These are phyloP conservation scores for Gorilla gorilla DNA, from an alignment of 2,113 vertebrate genomes.

Conservation along the genomic window DNA sequence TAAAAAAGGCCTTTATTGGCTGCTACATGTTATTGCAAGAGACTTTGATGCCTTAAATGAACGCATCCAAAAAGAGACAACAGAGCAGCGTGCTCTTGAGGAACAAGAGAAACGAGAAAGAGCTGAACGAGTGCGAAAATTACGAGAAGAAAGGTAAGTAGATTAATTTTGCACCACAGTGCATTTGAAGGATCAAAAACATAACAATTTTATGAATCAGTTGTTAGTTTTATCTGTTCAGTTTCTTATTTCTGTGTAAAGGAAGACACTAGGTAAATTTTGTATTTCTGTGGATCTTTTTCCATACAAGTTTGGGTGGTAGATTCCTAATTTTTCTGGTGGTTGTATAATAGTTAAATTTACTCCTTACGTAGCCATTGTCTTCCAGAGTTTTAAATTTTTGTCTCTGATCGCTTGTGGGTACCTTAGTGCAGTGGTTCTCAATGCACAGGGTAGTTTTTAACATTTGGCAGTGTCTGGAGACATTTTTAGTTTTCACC, in stretches of 20 bases:
- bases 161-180: not conserved
- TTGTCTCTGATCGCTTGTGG: not conserved
- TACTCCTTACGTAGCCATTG: not conserved
- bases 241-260: slow-evolving; percentile 19
- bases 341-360: not conserved
- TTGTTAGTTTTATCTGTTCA: not conserved
- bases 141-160: slow-evolving; percentile 92
- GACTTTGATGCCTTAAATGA: slow-evolving; percentile 94
- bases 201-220: not conserved
- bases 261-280: not conserved
- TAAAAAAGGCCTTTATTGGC: slow-evolving; percentile 95
- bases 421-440: not conserved
- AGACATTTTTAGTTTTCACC: not conserved
- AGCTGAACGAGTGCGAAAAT: slow-evolving; percentile 90
- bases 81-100: slow-evolving; percentile 91
- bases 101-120: slow-evolving; percentile 94
- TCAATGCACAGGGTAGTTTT: not conserved
- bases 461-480: not conserved
- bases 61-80: slow-evolving; percentile 94
- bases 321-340: not conserved
- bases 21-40: slow-evolving; percentile 94
- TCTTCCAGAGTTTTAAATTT: not conserved
- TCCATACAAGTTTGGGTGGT: not conserved
- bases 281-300: not conserved
- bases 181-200: not conserved